Evolutionary conservation across 2,113 vertebrate species (phyloP).

Genomic region (Cyanoramphus novaezelandiae): DNA sequence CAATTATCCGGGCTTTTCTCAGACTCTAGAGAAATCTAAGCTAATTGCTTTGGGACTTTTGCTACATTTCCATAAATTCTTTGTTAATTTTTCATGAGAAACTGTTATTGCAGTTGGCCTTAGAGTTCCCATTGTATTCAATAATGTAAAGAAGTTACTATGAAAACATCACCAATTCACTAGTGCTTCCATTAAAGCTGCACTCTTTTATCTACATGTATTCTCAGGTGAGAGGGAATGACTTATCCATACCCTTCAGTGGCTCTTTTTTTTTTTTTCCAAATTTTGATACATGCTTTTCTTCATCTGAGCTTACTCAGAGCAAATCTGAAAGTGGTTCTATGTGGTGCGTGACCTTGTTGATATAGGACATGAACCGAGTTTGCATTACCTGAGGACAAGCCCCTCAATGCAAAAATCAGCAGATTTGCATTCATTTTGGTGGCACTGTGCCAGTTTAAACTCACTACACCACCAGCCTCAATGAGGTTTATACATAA

Average conservation of each 20-base stretch:
- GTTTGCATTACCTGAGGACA: constrained; percentile 51
- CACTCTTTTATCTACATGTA: constrained; percentile 45
- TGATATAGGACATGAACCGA: constrained; percentile 60
- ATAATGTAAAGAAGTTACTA: constrained; percentile 79
- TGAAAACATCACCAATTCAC: constrained; percentile 61
- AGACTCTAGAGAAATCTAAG: constrained; percentile 80
- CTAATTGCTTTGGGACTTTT: constrained; percentile 84
- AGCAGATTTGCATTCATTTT: neutral
- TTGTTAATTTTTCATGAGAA: constrained; percentile 85
- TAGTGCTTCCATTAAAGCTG: constrained; percentile 30
- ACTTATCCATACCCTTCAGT: constrained; percentile 22
- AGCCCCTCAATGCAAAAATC: neutral
- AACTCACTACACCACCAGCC: neutral
- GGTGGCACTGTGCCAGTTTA: neutral
- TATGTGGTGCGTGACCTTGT: constrained; percentile 48
- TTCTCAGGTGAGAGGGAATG: constrained; percentile 67
- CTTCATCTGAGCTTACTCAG: constrained; percentile 43
- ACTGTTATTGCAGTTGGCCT: constrained; percentile 77
- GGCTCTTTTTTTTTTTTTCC: neutral
- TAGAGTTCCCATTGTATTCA: constrained; percentile 79
- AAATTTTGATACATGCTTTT: constrained; percentile 24
- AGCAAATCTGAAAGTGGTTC: constrained; percentile 54
- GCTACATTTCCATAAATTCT: constrained; percentile 84
- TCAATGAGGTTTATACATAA: neutral
- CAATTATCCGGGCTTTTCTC: constrained; percentile 80